Percentiles rank a stretch among this genome's conserved stretches.
Conservation (phyloP, 37 sponge, comb jelly and placozoan species). For the Ianthella basta region DNA sequence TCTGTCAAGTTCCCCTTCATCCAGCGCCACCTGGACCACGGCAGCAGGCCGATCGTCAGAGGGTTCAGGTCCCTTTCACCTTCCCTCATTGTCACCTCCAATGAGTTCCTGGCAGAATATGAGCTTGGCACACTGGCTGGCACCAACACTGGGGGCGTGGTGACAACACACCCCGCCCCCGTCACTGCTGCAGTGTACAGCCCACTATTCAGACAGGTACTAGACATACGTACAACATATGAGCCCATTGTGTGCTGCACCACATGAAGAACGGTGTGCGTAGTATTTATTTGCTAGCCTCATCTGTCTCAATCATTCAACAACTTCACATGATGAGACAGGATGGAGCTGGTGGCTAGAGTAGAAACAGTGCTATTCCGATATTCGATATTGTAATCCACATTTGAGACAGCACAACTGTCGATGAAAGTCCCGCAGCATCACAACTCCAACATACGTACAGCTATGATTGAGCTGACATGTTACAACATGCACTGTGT, state of each 20-base stretch:
- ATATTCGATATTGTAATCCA: no score
- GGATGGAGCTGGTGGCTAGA: no score
- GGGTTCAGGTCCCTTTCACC: slow-evolving; percentile 31
- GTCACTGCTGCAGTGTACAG: slow-evolving; percentile 39
- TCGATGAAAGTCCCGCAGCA: no score
- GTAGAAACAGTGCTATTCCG: no score
- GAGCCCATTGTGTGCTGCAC: neutral
- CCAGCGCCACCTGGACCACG: slow-evolving; percentile 84
- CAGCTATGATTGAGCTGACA: no score
- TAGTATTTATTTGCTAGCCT: no score
- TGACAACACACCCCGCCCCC: slow-evolving; percentile 18
- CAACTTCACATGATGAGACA: no score
- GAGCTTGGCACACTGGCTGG: slow-evolving; percentile 37
- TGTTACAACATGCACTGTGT: no score
- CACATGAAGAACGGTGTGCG: neutral
- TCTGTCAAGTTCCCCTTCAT: slow-evolving; percentile 86
- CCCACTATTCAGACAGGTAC: slow-evolving; percentile 20
- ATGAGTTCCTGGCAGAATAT: slow-evolving; percentile 79
- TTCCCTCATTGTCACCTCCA: slow-evolving; percentile 67
- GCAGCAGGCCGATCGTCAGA: slow-evolving; percentile 44
- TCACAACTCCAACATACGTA: no score
- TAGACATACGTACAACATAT: neutral
- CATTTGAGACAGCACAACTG: no score
- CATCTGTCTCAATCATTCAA: no score
- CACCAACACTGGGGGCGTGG: slow-evolving; percentile 14